Base-by-base conservation (phyloP, 2,888 invertebrate genomes). In the Hyposoter didymator region DNA sequence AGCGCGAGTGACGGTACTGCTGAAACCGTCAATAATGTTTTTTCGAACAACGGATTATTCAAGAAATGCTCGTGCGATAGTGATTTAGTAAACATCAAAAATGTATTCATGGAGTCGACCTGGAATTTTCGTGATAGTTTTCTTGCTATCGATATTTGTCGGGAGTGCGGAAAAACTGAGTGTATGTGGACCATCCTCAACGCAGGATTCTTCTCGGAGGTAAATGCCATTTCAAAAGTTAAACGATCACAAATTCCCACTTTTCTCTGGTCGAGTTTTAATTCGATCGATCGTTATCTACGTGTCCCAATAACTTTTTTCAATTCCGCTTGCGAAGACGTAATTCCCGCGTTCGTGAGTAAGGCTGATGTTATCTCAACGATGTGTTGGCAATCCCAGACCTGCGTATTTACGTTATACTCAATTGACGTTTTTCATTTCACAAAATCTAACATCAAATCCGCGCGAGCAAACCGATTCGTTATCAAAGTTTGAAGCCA, bases 111-210 rank as follows among this genome's bases (percentile, higher is more conserved):
- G 86, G 87, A 79, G 43, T 67, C 59, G 32, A 78, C n/a, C 55
- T 14, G 81, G 52, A 39, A 78, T 49, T 17, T 32, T 62, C 28
- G 64, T 82, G 12, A 55, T 86, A 10, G 35, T 82, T 69, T 12
- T 84, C 28, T 73, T 78, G 45, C 75, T 85, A 45, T 19, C 52
- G 32, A 78, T 67, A 17, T 32, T 87, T 32, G 85, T 84, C 84
- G 78, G 86, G n/a, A 86, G 66, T 75, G 85, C 84, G 35, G 84
- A 88, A 73, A 89, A 86, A 69, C 72, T 89, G 17, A 87, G 84
- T 82, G 87, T 89, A n/a, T 89, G 89, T 64, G 88, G 88, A 49
- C 86, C 88, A 45, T 82, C 89, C 49, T 78, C 87, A 28, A 84
- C 84, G 14, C 78, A 85, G 78, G 83, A 87, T 82, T 82, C 87